These are phyloP conservation scores for Apoda limacodes DNA, from an alignment of 2,888 invertebrate genomes.

Conservation along the genomic window DNA sequence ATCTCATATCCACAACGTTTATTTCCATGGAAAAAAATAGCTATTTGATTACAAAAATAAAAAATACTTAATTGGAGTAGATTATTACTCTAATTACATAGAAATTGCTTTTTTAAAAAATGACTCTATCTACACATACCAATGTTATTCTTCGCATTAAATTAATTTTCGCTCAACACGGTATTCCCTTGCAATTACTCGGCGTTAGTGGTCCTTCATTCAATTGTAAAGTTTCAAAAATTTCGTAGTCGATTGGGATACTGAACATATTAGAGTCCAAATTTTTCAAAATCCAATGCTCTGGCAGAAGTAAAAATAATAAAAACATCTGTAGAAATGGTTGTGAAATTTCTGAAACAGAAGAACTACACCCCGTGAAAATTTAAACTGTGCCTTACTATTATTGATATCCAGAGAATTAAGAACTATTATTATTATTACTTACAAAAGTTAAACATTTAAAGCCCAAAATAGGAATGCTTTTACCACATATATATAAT, in stretches of 20 bases:
- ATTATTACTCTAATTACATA: constrained; percentile 12
- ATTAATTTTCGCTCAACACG: constrained; percentile 11
- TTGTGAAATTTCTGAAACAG: too few species aligned
- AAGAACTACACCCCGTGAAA: too few species aligned
- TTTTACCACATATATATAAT: too few species aligned
- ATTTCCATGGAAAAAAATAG: constrained; percentile 11
- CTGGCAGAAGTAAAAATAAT: constrained; percentile 6
- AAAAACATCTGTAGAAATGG: constrained; percentile 6
- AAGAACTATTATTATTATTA: too few species aligned
- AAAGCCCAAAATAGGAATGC: too few species aligned
- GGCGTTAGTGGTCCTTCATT: constrained; percentile 8
- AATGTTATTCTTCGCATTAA: constrained; percentile 6
- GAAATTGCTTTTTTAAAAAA: constrained; percentile 5
- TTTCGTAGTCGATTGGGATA: constrained; percentile 8
- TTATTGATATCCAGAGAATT: too few species aligned
- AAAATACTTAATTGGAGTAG: constrained; percentile 5
- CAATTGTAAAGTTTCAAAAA: constrained; percentile 7
- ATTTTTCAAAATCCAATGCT: constrained; percentile 5
- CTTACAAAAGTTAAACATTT: too few species aligned
- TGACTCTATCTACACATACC: not conserved
- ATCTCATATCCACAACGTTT: constrained; percentile 6
- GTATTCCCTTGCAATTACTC: constrained; percentile 9
- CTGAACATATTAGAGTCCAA: constrained; percentile 10
- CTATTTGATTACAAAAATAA: constrained; percentile 7
- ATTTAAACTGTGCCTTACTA: too few species aligned